Base-by-base conservation (phyloP, 1,140 invertebrate genomes). In the Cephus cinctus region DNA sequence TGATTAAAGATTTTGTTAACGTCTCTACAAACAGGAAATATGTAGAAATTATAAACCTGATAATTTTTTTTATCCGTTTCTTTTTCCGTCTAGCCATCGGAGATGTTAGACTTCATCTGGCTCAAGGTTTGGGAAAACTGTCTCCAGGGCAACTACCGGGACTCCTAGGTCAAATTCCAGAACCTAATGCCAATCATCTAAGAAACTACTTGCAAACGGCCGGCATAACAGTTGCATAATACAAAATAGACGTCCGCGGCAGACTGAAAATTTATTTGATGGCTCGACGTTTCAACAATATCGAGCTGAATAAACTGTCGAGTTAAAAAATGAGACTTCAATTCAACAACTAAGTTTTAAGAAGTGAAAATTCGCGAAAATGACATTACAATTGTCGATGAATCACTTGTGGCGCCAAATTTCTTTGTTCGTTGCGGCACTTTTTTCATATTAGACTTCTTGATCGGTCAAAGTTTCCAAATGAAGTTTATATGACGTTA, bases 81-180 rank as follows among this genome's bases (percentile, higher is more conserved):
- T 20, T 25, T 61, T 59, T 59, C 58, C 57, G 71, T 71, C 4
- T 61, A 83, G 81, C 74, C 53, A 72, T 91, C 19, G 63, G 78
- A 0, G 88, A 92, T 66, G 80, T 86, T 1, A 82, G 86, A 61
- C 71, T 87, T 9, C 83, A 86, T 63, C 75, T 94, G 4, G 88
- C 83, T 1, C 83, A 88, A 78, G 82, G 81, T 32, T 75, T 94
- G 6, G 79, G 81, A 14, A 81, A 80, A 59, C 56, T 90, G 38
- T 79, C 83, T 1, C 73, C 78, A 2, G 71, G 76, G 4, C 73
- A 82, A 41, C 55, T 77, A 43, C 86, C 86, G 2, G 86, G 85
- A 39, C 73, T 82, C 46, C 69, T 92, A 45, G 63, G 59, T 38
- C 71, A 76, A 62, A 73, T 77, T 50, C 68, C 75, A 8, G 70